Percentiles rank a stretch among this genome's conserved stretches.
These are phyloP conservation scores for Euphydryas editha DNA, from an alignment of 2,888 invertebrate species.

Conservation along the genomic window DNA sequence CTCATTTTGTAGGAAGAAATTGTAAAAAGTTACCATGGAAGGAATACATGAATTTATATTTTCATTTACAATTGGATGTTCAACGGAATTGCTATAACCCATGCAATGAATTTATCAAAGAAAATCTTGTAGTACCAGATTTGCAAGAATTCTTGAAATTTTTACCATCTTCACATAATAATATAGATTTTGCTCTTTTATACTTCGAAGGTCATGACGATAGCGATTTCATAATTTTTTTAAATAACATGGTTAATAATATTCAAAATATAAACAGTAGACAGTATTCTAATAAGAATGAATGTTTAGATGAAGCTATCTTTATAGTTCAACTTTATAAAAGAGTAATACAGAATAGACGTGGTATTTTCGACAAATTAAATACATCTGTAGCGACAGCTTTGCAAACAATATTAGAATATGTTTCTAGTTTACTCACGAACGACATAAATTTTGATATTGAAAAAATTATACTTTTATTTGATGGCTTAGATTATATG, in stretches of 20 bases:
- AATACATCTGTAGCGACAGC: constrained; percentile 47
- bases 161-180: constrained; percentile 48
- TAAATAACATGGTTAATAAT: constrained; percentile 54
- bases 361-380: constrained; percentile 38
- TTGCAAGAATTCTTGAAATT: constrained; percentile 48
- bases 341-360: constrained; percentile 46
- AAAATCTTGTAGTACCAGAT: constrained; percentile 44
- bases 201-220: constrained; percentile 55
- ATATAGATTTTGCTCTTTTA: constrained; percentile 58
- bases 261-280: constrained; percentile 56
- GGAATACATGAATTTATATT: constrained; percentile 53
- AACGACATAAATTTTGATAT: constrained; percentile 52
- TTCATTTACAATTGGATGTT: constrained; percentile 49
- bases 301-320: constrained; percentile 58
- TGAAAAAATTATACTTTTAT: constrained; percentile 53
- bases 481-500: constrained; percentile 47
- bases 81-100: constrained; percentile 43
- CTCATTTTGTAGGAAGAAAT: constrained; percentile 58
- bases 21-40: constrained; percentile 56
- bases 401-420: constrained; percentile 56
- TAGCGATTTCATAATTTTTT: constrained; percentile 48
- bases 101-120: constrained; percentile 46
- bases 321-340: constrained; percentile 54
- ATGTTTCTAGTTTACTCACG: constrained; percentile 54
- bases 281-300: constrained; percentile 63